Base-by-base conservation (phyloP, 2,113 vertebrate genomes). In the Ammodytes dubius region DNA sequence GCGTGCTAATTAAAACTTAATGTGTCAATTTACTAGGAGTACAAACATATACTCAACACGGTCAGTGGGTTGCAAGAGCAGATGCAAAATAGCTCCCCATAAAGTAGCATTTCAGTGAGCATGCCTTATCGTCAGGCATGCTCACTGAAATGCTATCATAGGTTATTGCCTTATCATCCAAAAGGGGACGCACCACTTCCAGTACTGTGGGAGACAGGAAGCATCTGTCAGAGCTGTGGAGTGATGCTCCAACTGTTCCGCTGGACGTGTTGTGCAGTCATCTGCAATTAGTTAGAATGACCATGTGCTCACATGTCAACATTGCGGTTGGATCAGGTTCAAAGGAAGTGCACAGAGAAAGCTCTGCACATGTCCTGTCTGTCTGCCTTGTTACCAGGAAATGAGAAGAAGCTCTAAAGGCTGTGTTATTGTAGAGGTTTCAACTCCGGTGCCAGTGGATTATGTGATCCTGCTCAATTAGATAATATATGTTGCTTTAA, bases 1-100 rank as follows among this genome's bases (percentile, higher is more conserved):
- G 88, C 91, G 68, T 80, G 65, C 88, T 90, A 91, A 94, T 94
- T 94, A 92, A 94, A 94, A 94, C 77, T 84, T 93, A 94, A 94
- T 92, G 90, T 93, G 91, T 93, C 90, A 87, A 82, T 94, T 95
- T 91, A 92, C 70, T 79, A 73, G 83, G 64, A 82, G 77, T 88
- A 82, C 89, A 93, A 93, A 93, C 90, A 88, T 91, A 85, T 77
- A 90, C 83, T 89, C 83, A 76, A 82, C 86, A 86, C 47, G 89
- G 91, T 84, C 82, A 79, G 73, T 56, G 82, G 68, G 70, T 75
- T 80, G 80, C 84, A 66, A 63, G 83, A 90, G 76, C 87, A 88
- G 91, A 90, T 90, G 87, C 88, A 85, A 75, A 91, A 89, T 74
- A 77, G 83, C 80, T 79, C 52, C 71, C 84, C 86, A 59, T 93